These are phyloP conservation scores for Sardinella longiceps DNA, from an alignment of 2,797 vertebrate species.

Conservation along the genomic window DNA sequence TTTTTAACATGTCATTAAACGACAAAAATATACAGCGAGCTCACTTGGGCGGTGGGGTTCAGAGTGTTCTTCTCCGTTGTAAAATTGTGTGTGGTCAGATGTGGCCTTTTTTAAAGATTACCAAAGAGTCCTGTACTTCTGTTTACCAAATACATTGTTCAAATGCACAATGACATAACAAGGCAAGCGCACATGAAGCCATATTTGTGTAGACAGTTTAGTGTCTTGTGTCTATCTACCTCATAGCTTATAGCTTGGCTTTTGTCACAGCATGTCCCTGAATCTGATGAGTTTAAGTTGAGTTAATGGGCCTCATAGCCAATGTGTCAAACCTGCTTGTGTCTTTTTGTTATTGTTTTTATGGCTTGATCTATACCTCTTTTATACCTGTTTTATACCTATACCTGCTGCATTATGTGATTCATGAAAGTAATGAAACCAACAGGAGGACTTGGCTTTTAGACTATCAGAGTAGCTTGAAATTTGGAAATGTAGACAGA, in stretches of 20 bases:
- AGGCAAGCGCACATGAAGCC: background rate
- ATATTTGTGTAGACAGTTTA: background rate
- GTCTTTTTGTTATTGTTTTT: background rate
- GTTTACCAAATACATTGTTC: background rate
- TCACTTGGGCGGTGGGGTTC: background rate
- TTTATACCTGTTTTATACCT: slow-evolving; percentile 15
- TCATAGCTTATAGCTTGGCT: too few relatives aligned
- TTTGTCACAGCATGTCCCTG: background rate
- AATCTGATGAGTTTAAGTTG: background rate
- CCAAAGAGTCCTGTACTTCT: background rate
- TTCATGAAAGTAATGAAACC: background rate
- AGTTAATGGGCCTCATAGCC: background rate
- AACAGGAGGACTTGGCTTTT: background rate
- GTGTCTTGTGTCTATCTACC: background rate
- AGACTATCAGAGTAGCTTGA: background rate
- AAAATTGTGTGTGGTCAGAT: slow-evolving; percentile 14
- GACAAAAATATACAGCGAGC: slow-evolving; percentile 18
- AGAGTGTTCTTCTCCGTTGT: background rate
- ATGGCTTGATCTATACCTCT: background rate
- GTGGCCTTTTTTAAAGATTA: background rate
- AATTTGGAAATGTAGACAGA: background rate
- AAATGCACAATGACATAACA: background rate
- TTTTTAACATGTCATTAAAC: slow-evolving; percentile 61
- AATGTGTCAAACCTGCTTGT: background rate
- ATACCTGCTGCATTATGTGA: background rate